A percentile compares a stretch with the other conserved stretches of the same genome.
Conservation (phyloP, 1,140 invertebrate species). For the Ganaspis sp. region DNA sequence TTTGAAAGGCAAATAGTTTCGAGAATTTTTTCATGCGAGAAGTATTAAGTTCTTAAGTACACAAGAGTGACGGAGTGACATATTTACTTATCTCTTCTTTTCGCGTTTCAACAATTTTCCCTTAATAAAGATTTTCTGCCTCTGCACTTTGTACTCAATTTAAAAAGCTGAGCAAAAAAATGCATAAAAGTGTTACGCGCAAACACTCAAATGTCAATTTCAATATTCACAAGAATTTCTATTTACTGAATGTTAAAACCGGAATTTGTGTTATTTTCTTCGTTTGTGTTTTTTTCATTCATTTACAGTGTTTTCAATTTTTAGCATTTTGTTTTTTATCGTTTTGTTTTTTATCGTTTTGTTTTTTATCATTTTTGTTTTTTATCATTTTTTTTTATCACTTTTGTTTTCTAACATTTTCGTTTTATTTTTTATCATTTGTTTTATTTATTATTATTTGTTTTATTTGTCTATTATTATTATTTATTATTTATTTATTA, state of each 20-base stretch:
- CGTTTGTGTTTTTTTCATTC: too few species aligned
- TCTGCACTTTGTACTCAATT: neutral
- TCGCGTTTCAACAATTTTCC: neutral
- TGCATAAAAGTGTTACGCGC: neutral
- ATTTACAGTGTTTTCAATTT: too few species aligned
- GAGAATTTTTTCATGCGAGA: neutral
- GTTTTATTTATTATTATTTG: too few species aligned
- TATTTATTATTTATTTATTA: too few species aligned
- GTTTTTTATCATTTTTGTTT: too few species aligned
- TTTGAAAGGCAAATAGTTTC: slow-evolving; percentile 1
- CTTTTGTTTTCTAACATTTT: too few species aligned
- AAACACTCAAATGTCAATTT: neutral
- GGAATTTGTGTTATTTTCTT: too few species aligned
- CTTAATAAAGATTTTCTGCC: neutral
- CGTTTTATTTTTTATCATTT: too few species aligned
- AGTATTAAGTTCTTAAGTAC: neutral
- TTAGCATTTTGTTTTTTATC: neutral
- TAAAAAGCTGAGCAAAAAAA: neutral
- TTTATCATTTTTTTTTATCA: too few species aligned
- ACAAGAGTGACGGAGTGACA: neutral
- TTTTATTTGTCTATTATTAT: too few species aligned
- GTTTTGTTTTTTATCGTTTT: too few species aligned
- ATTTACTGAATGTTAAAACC: too few species aligned
- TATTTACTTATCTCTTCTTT: slow-evolving; percentile 1
- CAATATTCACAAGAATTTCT: neutral